Evolutionary conservation across 2,113 vertebrate species (phyloP).

Genomic region (Oplegnathus fasciatus): DNA sequence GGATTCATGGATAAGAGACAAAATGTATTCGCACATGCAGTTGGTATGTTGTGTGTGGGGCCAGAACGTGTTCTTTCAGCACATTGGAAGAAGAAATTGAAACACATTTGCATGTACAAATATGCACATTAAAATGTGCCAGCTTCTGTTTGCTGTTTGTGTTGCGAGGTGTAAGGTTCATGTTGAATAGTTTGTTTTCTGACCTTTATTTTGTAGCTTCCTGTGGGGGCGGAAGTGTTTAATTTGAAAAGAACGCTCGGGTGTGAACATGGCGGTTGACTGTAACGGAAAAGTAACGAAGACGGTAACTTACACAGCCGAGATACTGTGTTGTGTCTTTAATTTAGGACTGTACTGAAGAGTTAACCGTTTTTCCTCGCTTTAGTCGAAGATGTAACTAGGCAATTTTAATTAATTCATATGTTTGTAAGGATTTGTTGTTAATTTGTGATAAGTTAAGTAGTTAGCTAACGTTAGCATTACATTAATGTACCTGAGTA

Average conservation of each 20-base stretch:
- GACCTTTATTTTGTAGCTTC: neutral
- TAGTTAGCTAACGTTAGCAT: too few species aligned
- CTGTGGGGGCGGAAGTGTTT: neutral
- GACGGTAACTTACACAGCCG: neutral
- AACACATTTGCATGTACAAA: neutral
- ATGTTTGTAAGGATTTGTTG: neutral
- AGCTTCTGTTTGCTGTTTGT: neutral
- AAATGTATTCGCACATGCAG: neutral
- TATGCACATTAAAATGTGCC: neutral
- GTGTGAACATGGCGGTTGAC: neutral
- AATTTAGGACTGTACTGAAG: too few species aligned
- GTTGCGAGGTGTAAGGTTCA: neutral
- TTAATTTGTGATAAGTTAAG: neutral
- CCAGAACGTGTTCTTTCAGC: neutral
- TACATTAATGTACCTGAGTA: too few species aligned
- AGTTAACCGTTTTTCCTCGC: too few species aligned
- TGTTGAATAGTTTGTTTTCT: neutral
- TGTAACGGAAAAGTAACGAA: constrained; percentile 6
- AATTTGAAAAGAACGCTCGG: neutral
- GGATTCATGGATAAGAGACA: neutral
- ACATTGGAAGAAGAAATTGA: neutral
- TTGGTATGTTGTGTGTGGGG: neutral
- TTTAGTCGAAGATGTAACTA: neutral
- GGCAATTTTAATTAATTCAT: neutral
- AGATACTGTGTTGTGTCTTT: too few species aligned